Conservation (phyloP, 2,113 vertebrate genomes). For the Ellobius talpinus region DNA sequence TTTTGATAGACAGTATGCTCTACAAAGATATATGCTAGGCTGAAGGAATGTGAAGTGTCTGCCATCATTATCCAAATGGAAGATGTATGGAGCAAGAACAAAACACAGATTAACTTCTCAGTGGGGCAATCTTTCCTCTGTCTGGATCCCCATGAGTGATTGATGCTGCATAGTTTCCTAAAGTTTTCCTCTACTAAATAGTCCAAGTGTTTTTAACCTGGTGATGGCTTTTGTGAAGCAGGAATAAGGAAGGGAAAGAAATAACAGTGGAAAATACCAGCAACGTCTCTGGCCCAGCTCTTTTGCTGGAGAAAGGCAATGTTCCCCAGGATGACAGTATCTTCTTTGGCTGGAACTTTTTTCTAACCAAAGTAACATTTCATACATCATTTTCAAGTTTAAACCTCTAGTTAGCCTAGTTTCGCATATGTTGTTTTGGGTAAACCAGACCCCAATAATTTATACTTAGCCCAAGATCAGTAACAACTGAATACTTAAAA, state of each 20-base stretch:
- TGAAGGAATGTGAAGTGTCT: background rate
- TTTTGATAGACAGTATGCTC: background rate
- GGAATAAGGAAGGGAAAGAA: background rate
- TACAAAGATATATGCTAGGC: background rate
- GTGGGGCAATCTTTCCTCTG: background rate
- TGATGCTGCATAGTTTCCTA: background rate
- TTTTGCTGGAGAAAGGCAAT: conserved; percentile 56
- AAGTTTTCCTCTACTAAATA: background rate
- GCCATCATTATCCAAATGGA: background rate
- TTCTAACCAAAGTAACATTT: conserved; percentile 62
- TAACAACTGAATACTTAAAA: conserved; percentile 43
- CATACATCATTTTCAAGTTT: conserved; percentile 63
- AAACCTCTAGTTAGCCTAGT: conserved; percentile 76
- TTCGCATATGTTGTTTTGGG: conserved; percentile 59
- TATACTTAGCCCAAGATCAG: conserved; percentile 68
- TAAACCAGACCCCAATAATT: conserved; percentile 69
- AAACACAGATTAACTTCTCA: background rate
- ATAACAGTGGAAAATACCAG: conserved; percentile 1
- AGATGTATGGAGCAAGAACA: background rate
- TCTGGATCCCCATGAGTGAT: background rate
- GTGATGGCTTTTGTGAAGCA: background rate
- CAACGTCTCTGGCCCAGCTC: background rate
- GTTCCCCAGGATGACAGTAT: background rate
- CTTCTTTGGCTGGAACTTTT: conserved; percentile 1
- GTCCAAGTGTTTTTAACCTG: background rate